These are phyloP conservation scores for Dione vanillae DNA, from an alignment of 2,888 invertebrate genomes.

Conservation along the genomic window DNA sequence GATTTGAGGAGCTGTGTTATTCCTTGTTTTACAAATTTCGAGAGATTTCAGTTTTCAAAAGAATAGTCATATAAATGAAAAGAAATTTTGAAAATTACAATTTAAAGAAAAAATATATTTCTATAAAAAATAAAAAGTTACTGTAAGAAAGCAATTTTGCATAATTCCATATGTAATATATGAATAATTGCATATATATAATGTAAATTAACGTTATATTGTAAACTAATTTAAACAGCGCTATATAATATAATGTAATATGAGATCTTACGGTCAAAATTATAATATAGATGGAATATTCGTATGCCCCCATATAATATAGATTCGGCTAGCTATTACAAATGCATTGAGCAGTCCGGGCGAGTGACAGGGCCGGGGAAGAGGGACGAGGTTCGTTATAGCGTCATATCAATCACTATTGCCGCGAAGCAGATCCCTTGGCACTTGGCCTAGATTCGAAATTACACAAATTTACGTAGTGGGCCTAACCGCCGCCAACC, in stretches of 20 bases:
- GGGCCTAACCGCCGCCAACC: constrained; percentile 74
- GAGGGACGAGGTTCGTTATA: constrained; percentile 64
- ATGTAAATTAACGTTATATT: not conserved
- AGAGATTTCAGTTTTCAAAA: constrained; percentile 46
- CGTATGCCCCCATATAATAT: constrained; percentile 12
- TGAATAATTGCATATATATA: not conserved
- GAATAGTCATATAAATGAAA: not conserved
- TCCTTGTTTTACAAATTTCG: constrained; percentile 60
- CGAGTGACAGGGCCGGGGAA: constrained; percentile 58
- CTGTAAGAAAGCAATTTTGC: too few species aligned
- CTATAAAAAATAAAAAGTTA: too few species aligned
- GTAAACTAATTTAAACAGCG: not conserved
- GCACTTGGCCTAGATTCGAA: constrained; percentile 83
- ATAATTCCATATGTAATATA: too few species aligned
- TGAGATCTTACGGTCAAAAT: constrained; percentile 2
- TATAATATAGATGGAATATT: constrained; percentile 27
- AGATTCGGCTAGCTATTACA: constrained; percentile 54
- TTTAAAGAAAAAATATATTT: too few species aligned
- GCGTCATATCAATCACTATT: constrained; percentile 82
- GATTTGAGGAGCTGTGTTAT: constrained; percentile 52
- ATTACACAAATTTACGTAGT: constrained; percentile 83
- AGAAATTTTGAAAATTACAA: too few species aligned
- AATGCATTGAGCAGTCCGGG: constrained; percentile 67
- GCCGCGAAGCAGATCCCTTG: constrained; percentile 79
- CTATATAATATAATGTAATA: constrained; percentile 7